Evolutionary conservation across 2,797 vertebrate species (phyloP).

Genomic region (Myiotriccus ornatus): DNA sequence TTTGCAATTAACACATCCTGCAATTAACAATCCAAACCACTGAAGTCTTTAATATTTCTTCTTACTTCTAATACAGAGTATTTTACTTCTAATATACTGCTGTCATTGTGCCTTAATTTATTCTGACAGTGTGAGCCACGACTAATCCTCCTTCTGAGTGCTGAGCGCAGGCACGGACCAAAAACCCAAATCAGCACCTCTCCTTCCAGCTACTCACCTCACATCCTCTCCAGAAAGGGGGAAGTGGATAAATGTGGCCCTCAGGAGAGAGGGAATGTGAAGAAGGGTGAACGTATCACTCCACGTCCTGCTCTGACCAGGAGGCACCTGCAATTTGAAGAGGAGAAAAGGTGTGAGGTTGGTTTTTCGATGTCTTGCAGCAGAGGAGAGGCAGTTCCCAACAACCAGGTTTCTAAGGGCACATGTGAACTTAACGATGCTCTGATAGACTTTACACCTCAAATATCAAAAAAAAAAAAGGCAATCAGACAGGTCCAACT

Average conservation of each 20-base stretch:
- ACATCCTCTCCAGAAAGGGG: background rate
- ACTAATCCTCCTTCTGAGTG: background rate
- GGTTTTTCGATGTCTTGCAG: background rate
- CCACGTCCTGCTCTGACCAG: background rate
- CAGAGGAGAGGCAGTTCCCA: background rate
- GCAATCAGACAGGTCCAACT: background rate
- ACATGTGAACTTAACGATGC: background rate
- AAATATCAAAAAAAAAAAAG: background rate
- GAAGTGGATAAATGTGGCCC: background rate
- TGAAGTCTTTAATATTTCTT: background rate
- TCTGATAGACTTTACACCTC: background rate
- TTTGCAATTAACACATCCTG: background rate
- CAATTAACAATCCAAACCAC: constrained; percentile 2
- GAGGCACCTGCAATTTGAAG: background rate
- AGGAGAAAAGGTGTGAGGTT: background rate
- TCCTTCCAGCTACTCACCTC: background rate
- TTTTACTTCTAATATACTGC: background rate
- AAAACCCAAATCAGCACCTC: background rate
- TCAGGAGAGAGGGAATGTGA: background rate
- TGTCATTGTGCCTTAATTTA: background rate
- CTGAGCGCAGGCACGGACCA: background rate
- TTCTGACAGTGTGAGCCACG: background rate
- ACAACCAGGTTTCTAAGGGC: background rate
- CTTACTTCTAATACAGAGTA: background rate
- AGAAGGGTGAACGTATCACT: background rate